Evolutionary conservation across 2,113 vertebrate genomes (phyloP).

Genomic region (Odontophorus gujanensis): DNA sequence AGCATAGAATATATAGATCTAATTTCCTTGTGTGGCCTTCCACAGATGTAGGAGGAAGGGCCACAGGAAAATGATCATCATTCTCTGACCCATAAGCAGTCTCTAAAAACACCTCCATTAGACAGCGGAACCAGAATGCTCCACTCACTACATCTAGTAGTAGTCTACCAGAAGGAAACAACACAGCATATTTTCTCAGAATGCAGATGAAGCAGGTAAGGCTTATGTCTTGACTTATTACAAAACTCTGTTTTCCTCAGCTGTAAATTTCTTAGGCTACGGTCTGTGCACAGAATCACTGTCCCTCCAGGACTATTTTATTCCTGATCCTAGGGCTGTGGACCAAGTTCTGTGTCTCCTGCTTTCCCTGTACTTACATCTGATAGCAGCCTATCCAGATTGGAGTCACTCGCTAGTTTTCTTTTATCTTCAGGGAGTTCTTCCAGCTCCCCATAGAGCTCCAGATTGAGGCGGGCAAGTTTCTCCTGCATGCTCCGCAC

Average conservation of each 20-base stretch:
- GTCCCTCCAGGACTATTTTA: accelerated
- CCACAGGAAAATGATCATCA: accelerated
- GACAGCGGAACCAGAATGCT: neutral
- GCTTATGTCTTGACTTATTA: neutral
- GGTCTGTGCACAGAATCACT: neutral
- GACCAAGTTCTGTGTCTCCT: neutral
- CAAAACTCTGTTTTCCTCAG: accelerated
- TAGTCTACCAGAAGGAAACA: neutral
- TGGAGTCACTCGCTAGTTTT: slow-evolving; percentile 88
- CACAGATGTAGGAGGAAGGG: neutral
- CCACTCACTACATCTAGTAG: neutral
- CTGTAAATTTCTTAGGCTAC: neutral
- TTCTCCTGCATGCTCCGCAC: slow-evolving; percentile 98
- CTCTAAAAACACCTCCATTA: neutral
- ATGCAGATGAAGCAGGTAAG: neutral
- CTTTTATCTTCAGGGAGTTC: slow-evolving; percentile 92
- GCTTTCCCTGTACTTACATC: slow-evolving; percentile 83
- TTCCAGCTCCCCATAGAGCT: slow-evolving; percentile 92
- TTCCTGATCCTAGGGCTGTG: neutral
- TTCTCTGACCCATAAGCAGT: neutral
- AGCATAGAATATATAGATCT: neutral
- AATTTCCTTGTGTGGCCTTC: neutral
- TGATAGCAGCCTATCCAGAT: slow-evolving; percentile 92
- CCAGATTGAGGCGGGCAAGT: slow-evolving; percentile 93
- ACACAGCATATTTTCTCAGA: neutral